phyloP scores from a whole-genome alignment of 2,888 invertebrate genomes.

The Sminthurinus aureus region DNA sequence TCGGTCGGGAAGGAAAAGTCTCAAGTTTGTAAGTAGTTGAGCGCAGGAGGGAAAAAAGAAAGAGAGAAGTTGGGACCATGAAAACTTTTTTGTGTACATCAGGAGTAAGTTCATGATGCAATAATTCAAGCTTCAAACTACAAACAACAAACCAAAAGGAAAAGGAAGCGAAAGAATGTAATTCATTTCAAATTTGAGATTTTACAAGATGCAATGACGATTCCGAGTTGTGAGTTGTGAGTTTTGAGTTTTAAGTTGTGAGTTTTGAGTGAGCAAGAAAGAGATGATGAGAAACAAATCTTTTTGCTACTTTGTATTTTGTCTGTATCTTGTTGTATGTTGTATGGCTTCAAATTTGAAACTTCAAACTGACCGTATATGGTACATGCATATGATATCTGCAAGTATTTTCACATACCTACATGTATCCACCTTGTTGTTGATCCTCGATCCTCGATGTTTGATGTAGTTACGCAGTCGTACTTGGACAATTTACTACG shows the following conservation, averaged over 20 bases:
- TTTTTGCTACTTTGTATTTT: neutral
- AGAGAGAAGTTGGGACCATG: neutral
- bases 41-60: neutral
- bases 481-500: too few species aligned
- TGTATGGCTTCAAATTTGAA: neutral
- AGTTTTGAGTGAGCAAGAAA: neutral
- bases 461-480: too few species aligned
- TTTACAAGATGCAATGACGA: constrained; percentile 1
- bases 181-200: constrained; percentile 16
- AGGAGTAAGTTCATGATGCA: neutral
- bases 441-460: too few species aligned
- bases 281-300: neutral
- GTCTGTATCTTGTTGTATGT: too few species aligned
- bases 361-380: too few species aligned
- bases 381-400: too few species aligned
- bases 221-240: too few species aligned
- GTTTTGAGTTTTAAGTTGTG: too few species aligned
- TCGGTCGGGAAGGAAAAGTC: too few species aligned
- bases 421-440: neutral
- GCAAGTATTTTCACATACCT: neutral
- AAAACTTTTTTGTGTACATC: neutral
- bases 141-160: neutral
- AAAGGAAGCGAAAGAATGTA: constrained; percentile 21
- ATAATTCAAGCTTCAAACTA: neutral
- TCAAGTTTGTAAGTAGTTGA: neutral